Base-by-base conservation (phyloP, 2,888 invertebrate genomes). In the Chaetoderma sp. region DNA sequence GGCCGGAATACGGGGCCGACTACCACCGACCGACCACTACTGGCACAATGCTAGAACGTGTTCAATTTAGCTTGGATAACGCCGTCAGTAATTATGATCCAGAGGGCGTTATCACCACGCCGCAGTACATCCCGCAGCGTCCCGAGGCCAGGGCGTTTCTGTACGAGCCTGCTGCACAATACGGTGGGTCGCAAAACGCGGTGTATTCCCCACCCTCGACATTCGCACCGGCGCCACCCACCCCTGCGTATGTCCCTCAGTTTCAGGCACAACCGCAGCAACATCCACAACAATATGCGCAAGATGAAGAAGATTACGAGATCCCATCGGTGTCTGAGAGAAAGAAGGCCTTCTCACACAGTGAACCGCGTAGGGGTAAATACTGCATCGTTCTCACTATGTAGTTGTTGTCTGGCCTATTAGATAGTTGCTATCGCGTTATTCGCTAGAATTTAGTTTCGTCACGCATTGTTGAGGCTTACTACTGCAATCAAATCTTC, bases 1-100 rank as follows among this genome's bases (percentile, higher is more conserved):
- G 70, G 0, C 72, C 73, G 5, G 68, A 73, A 42, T 79, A 77
- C 61, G 81, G 80, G 25, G 63, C 74, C n/a, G 76, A 73, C 62
- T 78, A 61, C 55, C 60, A 60, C 25, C 42, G 54, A 28, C 21
- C 54, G 33, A 25, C 42, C 28, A 32, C 21, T 18, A n/a, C 42
- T 44, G 16, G 44, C 30, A 32, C 54, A 44, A 61, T 61, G 61
- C 36, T 61, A 10, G 13, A 55, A 10, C 42, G 47, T 28, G 61
- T 61, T 21, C 61, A 61, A 30, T 32, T 55, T 16, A 61, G 52
- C 30, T 21, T 61, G 18, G 52, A 52, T n/a, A 32, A 16, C 16
- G 6, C 8, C 18, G 8, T 10, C 21, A 33, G 52, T 52, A 28
- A 30, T 28, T 52, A 52, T 52, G 52, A 52, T 30, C 52, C 52